A percentile compares a stretch with the other conserved stretches of the same genome.
Evolutionary conservation across 2,888 invertebrate genomes (phyloP).

Genomic region (Andrena chrysosceles): DNA sequence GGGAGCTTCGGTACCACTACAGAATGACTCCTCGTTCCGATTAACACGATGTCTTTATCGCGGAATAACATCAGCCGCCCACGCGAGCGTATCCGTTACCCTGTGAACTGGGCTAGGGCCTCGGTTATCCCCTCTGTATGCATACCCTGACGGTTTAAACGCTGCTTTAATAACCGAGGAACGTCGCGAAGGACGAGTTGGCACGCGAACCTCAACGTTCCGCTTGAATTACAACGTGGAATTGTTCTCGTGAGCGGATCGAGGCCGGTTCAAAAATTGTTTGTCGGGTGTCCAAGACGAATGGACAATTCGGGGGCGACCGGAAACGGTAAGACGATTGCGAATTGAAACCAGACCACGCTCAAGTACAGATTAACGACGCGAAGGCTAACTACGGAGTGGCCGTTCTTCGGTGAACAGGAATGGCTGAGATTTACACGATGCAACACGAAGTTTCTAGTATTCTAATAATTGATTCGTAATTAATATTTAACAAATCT

Average conservation of each 20-base stretch:
- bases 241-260: constrained; percentile 40
- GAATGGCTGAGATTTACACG: constrained; percentile 11
- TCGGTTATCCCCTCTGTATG: constrained; percentile 40
- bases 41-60: constrained; percentile 38
- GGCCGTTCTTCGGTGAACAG: neutral
- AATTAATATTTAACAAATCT: no score
- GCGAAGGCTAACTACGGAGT: neutral
- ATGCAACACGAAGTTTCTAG: neutral
- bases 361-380: neutral
- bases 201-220: constrained; percentile 68
- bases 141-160: constrained; percentile 52
- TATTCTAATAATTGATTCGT: neutral
- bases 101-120: constrained; percentile 69
- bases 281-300: constrained; percentile 32
- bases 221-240: constrained; percentile 61
- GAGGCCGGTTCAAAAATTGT: constrained; percentile 40
- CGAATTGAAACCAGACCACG: neutral
- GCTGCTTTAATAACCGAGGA: constrained; percentile 68
- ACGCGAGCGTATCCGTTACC: constrained; percentile 40
- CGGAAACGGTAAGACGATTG: neutral
- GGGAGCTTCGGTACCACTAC: neutral
- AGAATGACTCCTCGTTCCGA: constrained; percentile 1
- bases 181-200: constrained; percentile 70
- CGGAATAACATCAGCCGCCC: constrained; percentile 20
- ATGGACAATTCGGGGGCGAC: constrained; percentile 21